Conservation (phyloP, 2,113 vertebrate species). For the Chamaetylas fuelleborni region DNA sequence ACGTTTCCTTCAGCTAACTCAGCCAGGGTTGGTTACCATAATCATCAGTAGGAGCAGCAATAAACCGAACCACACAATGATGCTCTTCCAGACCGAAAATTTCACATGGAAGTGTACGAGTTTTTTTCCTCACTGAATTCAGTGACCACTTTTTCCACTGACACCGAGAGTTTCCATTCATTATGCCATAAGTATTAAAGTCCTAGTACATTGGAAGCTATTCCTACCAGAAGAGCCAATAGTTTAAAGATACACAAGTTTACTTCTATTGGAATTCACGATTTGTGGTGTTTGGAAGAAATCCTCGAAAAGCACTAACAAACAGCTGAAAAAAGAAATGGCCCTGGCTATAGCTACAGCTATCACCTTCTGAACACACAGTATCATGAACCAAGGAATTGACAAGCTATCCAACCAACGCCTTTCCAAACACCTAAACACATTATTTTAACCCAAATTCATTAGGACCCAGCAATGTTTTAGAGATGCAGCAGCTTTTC, state of each 20-base stretch:
- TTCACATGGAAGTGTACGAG: neutral
- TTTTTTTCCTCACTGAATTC: constrained; percentile 22
- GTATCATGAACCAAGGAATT: neutral
- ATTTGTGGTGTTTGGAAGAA: neutral
- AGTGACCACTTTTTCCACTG: constrained; percentile 58
- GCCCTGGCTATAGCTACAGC: neutral
- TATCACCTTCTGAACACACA: neutral
- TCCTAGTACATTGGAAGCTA: constrained; percentile 3
- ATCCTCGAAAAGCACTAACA: neutral
- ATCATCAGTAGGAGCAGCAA: neutral
- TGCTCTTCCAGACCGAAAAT: neutral
- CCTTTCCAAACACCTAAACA: neutral
- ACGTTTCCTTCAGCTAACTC: neutral
- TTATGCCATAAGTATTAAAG: constrained; percentile 52
- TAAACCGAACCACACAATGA: neutral
- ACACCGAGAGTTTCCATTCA: constrained; percentile 59
- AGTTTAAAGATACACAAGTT: constrained; percentile 9
- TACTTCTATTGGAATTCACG: neutral
- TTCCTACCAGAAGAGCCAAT: neutral
- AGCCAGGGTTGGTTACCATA: neutral
- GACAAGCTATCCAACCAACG: neutral
- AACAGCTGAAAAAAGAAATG: neutral
- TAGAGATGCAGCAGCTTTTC: neutral
- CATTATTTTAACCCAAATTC: neutral
- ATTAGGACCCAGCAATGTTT: neutral